Evolutionary conservation across 2,888 invertebrate genomes (phyloP), one percentile per base, ranked within the genome.

Genomic region (Drosophila diplacantha): DNA sequence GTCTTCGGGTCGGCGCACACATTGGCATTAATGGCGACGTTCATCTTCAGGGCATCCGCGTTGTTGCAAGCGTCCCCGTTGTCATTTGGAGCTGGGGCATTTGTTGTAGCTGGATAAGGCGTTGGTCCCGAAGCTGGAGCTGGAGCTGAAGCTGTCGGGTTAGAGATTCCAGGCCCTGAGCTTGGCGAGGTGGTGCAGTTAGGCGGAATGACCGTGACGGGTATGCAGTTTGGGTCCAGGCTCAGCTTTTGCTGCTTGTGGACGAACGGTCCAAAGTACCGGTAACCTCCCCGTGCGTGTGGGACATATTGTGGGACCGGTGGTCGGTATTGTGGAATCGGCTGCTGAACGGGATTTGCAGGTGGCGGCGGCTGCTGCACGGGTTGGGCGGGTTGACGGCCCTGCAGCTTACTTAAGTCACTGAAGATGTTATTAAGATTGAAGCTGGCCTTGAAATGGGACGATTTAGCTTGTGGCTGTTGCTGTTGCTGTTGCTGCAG

Each of bases 1-100:
- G 75, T 64, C 32, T 72, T 77, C 0, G 84, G 70, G 54, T 86
- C 81, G 1, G 80, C 78, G 18, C 79, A 74, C 0, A 87, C 74
- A n/a, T 80, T 81, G 4, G 87, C 88, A 61, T 84, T 85, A 18
- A 87, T 75, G 6, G 83, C 75, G 7, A 87, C 82, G 47, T 86
- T 87, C 7, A 88, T 58, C 24, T 84, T 85, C 6, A 86, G 52
- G 7, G 71, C 32, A 26, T 79, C 74, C 4, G 72, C 66, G 5
- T 14, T 18, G 9, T 39, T 53, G 46, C 47, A 53, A 32, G 38
- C 38, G 3, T 51, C 31, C 1, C 41, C 50, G 24, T 0, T 16
- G 14, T 47, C 16, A n/a, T 12, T 9, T 7, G 67, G 5, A 3
- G 46, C 3, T 16, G 32, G 1, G 6, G 22, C 1, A n/a, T 4